Percentiles rank a stretch among this genome's conserved stretches.
Conservation (phyloP, 2,113 vertebrate genomes). For the Callospermophilus lateralis region DNA sequence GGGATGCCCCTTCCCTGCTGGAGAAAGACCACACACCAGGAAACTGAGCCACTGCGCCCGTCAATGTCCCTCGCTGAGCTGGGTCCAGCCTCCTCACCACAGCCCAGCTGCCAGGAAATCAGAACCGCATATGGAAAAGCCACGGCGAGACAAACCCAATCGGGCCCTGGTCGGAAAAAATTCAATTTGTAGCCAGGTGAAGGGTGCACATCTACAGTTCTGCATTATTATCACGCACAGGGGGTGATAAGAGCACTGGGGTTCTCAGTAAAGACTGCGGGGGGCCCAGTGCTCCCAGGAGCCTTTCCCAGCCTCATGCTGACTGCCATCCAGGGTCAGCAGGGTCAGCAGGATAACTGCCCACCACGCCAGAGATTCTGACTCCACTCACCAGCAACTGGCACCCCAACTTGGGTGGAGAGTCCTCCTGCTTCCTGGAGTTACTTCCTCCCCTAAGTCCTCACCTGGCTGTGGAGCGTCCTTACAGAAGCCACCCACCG, state of each 20-base stretch:
- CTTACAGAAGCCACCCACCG: too few relatives aligned
- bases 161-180: neutral
- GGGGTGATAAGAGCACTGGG: fast-evolving
- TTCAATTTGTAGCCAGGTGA: too few relatives aligned
- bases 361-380: fast-evolving
- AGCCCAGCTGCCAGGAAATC: neutral
- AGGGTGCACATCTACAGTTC: too few relatives aligned
- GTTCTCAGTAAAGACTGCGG: neutral
- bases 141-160: neutral
- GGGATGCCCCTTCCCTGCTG: neutral
- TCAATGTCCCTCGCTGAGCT: neutral
- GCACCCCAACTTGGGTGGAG: neutral
- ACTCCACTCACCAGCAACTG: neutral
- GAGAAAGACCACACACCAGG: neutral
- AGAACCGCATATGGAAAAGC: neutral
- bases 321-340: fast-evolving
- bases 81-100: fast-evolving
- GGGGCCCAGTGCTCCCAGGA: neutral
- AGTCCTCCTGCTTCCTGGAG: neutral
- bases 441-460: too few relatives aligned
- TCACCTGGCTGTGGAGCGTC: neutral
- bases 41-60: fast-evolving
- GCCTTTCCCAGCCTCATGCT: too few relatives aligned
- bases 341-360: too few relatives aligned
- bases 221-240: fast-evolving